phyloP scores from a whole-genome alignment of 2,888 invertebrate genomes.

The Conistra vaccinii region DNA sequence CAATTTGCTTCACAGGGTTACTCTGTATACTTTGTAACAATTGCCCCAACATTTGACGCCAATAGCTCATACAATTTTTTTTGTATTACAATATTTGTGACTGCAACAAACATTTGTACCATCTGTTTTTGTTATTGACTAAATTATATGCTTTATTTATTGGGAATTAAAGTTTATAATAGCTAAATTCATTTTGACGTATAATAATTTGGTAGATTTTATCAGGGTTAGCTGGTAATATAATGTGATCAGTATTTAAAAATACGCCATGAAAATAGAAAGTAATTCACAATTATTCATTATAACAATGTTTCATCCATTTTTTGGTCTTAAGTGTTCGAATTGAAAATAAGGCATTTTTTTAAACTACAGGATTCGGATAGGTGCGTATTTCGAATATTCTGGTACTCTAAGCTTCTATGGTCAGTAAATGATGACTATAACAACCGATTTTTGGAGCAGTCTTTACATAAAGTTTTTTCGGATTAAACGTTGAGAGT shows the following conservation, averaged over 20 bases:
- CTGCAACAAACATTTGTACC: constrained; percentile 22
- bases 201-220: constrained; percentile 40
- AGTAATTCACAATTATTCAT: constrained; percentile 23
- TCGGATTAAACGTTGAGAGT: too few species aligned
- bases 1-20: constrained; percentile 54
- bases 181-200: constrained; percentile 16
- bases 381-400: constrained; percentile 20
- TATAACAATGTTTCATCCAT: background rate
- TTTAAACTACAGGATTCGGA: constrained; percentile 15
- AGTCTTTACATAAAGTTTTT: too few species aligned
- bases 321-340: constrained; percentile 8
- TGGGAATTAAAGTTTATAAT: constrained; percentile 26
- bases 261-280: constrained; percentile 43
- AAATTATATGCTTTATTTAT: constrained; percentile 29
- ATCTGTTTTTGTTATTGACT: background rate
- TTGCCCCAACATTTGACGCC: constrained; percentile 57
- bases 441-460: background rate
- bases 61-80: constrained; percentile 33
- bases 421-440: background rate
- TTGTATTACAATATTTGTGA: constrained; percentile 24
- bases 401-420: constrained; percentile 2
- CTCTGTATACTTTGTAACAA: constrained; percentile 50
- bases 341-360: constrained; percentile 44
- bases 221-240: constrained; percentile 44
- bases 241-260: constrained; percentile 60